Base-by-base conservation (phyloP, 37 sponge, comb jelly and placozoan species). In the Haliclona indistincta region DNA sequence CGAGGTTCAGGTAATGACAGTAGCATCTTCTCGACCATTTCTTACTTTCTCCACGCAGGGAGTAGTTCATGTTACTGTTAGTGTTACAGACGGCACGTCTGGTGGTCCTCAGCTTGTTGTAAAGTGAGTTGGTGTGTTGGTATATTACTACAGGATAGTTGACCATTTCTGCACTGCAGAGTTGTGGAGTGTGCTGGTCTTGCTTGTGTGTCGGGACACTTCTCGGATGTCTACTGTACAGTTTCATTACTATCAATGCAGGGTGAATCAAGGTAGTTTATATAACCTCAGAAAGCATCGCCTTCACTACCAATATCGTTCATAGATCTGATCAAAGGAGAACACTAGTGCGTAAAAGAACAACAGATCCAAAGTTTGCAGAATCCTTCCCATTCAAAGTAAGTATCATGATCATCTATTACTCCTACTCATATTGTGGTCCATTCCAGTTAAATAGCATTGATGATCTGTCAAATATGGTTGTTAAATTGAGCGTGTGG, bases 1-100 rank as follows among this genome's bases (percentile, higher is more conserved):
- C 39, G 89, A 92, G 55, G 88, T 87, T 1, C 93, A 92, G 93
- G 93, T 85, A 55, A 70, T 47, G 15, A 47, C 15, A 47, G 51
- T 47, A 10, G 10, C 13, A 15, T 10, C 15, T 17, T 47, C 15
- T 10, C 13, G 51, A 47, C 15, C 10, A 17, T 47, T 10, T 47
- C 10, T 15, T 17, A 17, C 13, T 47, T 8, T 65, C n/a, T 56
- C 58, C 22, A 8, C 28, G 2, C 67, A 82, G 83, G 83, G 83
- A 13, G 66, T 58, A 38, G 23, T 82, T 34, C 75, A 74, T 11
- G 39, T 82, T 4, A 47, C 47, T 17, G 8, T 82, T 11, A 67
- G 38, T 45, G 8, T 73, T 8, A 45, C 45, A 1, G 83, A 82
- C 35, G 53, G 49, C 20, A 47, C 15, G 10, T 17, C 10, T 47